Base-by-base conservation (phyloP, 2,797 vertebrate genomes). In the Limnodromus scolopaceus region DNA sequence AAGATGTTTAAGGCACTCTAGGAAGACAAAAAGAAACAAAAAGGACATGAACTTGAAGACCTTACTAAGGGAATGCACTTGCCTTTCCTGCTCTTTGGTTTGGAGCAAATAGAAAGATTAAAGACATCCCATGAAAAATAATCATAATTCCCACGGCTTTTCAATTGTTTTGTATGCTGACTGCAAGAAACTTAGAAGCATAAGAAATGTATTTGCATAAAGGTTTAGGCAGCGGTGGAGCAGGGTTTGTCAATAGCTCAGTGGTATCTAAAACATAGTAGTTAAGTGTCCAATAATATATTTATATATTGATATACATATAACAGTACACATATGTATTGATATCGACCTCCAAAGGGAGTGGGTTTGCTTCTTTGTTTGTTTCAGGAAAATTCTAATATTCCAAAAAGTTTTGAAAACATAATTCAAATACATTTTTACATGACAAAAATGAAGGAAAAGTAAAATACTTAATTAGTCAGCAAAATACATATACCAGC, bases 211-310 rank as follows among this genome's bases (percentile, higher is more conserved):
- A 66, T 84, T 63, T 66, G 7, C 7, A 53, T 81, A 54, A 54
- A 1, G 0, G 5, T 0, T 2, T 58, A 81, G 16, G 13, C 14
- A 84, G 45, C 8, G 46, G 16, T 12, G 53, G 12, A 54, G 2
- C 9, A 66, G 14, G 9, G 27, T 27, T 91, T 92, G 27, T 61
- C 12, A 58, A 70, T 25, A 58, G 7, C 7, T 75, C 18, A 16
- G 4, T 78, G 39, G n/a, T 74, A 66, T 4, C 28, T 49, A 38
- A 93, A 87, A 58, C 14, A 84, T 4, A 43, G 18, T 74, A 4
- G 13, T 57, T 78, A 66, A 34, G 15, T 84, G 8, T 38, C 38
- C 13, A 55, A 9, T 32, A 28, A 57, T 60, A 15, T 45, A 51
- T 87, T 61, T 55, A 30, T 48, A 36, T 51, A 27, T 43, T 25